Evolutionary conservation across 2,888 invertebrate species (phyloP).

Genomic region (Cetonia aurata): DNA sequence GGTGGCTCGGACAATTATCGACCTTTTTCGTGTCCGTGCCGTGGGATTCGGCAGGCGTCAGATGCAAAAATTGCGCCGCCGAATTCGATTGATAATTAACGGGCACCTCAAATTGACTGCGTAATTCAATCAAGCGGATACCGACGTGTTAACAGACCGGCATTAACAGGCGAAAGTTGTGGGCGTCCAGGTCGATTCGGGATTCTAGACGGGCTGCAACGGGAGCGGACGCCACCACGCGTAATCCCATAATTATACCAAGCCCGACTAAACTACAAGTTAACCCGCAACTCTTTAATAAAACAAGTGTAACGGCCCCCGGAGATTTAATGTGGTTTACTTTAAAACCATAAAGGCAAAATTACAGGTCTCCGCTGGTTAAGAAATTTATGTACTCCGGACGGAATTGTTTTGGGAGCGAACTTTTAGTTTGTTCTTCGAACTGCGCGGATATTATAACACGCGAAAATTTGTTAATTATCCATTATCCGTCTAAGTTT

Average conservation of each 20-base stretch:
- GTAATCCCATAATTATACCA: slow-evolving; percentile 57
- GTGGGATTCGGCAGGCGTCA: slow-evolving; percentile 6
- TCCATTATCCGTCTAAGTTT: slow-evolving; percentile 9
- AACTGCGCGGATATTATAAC: slow-evolving; percentile 30
- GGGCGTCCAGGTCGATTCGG: slow-evolving; percentile 36
- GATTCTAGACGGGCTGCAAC: slow-evolving; percentile 38
- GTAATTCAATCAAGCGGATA: slow-evolving; percentile 54
- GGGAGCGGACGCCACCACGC: slow-evolving; percentile 45
- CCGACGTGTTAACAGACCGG: slow-evolving; percentile 44
- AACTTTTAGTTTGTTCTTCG: slow-evolving; percentile 46
- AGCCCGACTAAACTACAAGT: slow-evolving; percentile 53
- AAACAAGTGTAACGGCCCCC: slow-evolving; percentile 58
- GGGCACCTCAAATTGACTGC: slow-evolving; percentile 51
- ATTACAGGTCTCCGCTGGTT: slow-evolving; percentile 65
- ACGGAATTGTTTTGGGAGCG: slow-evolving; percentile 55
- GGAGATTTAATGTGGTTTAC: slow-evolving; percentile 64
- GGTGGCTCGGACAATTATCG: slow-evolving; percentile 23
- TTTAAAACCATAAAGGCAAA: slow-evolving; percentile 66
- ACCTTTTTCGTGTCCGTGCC: slow-evolving; percentile 6
- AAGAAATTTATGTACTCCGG: slow-evolving; percentile 65
- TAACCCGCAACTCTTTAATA: slow-evolving; percentile 57
- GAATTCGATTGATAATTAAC: slow-evolving; percentile 49
- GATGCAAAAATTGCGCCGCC: slow-evolving; percentile 31
- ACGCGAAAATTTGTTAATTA: slow-evolving; percentile 30
- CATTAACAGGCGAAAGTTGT: slow-evolving; percentile 30